phyloP scores from a whole-genome alignment of 1,140 invertebrate species.

The Lucilia cuprina region DNA sequence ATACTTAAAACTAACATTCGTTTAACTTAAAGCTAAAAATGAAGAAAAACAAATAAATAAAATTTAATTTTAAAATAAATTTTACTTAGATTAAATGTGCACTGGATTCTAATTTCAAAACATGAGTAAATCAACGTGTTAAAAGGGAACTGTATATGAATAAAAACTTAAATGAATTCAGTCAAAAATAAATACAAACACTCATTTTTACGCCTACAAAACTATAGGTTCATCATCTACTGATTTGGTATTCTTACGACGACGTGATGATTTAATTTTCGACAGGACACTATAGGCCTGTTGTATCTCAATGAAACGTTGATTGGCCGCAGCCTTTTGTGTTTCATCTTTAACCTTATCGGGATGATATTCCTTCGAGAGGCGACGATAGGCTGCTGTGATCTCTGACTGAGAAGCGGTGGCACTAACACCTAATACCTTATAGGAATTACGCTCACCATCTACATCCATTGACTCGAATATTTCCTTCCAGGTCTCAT shows the following conservation, averaged over 20 bases:
- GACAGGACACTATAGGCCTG: constrained; percentile 91
- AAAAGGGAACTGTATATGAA: too few relatives aligned
- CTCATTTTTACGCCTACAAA: background rate
- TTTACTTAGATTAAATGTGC: too few relatives aligned
- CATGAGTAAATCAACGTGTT: too few relatives aligned
- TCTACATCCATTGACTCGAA: constrained; percentile 85
- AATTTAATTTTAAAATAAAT: background rate
- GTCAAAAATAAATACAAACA: background rate
- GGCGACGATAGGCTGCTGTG: constrained; percentile 76
- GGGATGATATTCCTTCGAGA: constrained; percentile 91
- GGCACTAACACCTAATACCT: constrained; percentile 78
- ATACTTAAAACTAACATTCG: too few relatives aligned
- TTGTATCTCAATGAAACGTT: constrained; percentile 92
- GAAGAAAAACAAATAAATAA: constrained; percentile 39
- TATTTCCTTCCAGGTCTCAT: constrained; percentile 84
- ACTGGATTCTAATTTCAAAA: too few relatives aligned
- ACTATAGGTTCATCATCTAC: constrained; percentile 48
- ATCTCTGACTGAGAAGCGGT: constrained; percentile 86
- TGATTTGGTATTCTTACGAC: constrained; percentile 74
- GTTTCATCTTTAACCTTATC: constrained; percentile 84
- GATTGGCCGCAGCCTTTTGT: constrained; percentile 73
- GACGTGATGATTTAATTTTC: constrained; percentile 78
- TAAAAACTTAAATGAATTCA: too few relatives aligned
- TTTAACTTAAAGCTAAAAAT: too few relatives aligned
- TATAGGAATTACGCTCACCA: constrained; percentile 89